These are phyloP conservation scores for Buceros bicornis DNA, from an alignment of 2,797 vertebrate species.

Conservation along the genomic window DNA sequence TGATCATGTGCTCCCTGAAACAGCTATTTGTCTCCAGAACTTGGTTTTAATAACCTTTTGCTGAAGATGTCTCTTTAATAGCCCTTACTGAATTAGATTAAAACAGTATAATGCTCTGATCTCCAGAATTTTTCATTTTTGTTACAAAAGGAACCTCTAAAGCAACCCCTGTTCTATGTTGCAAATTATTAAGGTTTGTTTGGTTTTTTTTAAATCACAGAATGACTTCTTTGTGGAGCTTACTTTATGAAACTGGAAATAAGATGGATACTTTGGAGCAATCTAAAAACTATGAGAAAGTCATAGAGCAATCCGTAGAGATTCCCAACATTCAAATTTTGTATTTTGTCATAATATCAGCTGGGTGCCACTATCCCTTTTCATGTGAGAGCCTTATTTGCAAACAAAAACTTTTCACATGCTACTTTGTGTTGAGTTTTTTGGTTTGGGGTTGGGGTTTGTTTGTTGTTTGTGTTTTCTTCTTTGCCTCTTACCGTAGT, in stretches of 20 bases:
- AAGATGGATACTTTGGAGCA: background rate
- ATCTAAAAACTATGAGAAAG: background rate
- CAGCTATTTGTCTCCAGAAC: background rate
- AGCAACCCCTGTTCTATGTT: background rate
- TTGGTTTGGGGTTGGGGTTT: background rate
- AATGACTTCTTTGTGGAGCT: background rate
- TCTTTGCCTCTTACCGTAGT: background rate
- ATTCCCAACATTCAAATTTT: background rate
- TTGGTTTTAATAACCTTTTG: background rate
- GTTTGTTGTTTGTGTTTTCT: accelerated
- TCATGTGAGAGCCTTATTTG: background rate
- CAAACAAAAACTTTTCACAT: background rate
- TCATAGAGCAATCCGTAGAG: background rate
- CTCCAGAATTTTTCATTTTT: background rate
- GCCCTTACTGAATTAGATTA: background rate
- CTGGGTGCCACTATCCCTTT: background rate
- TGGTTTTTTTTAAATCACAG: background rate
- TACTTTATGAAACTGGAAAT: background rate
- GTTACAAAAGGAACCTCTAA: background rate
- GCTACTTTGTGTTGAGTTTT: background rate
- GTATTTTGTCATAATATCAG: background rate
- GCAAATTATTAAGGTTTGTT: background rate
- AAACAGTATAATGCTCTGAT: background rate
- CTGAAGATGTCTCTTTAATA: background rate
- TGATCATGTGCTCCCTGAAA: background rate